Evolutionary conservation across 2,888 invertebrate species (phyloP).

Genomic region (Sminthurides aquaticus): DNA sequence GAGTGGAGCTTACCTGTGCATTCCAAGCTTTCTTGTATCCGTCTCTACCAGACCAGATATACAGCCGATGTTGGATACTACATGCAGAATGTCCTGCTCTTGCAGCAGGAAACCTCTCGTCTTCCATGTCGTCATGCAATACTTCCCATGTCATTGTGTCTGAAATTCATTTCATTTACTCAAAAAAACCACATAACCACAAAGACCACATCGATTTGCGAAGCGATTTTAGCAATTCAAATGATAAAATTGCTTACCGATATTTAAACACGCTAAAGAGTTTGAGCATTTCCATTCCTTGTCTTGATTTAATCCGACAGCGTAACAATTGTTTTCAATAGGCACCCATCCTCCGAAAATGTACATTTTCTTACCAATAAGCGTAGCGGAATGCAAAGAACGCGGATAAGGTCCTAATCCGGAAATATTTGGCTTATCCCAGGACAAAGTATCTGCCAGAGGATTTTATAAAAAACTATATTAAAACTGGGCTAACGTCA

Average conservation of each 20-base stretch:
- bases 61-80: constrained; percentile 88
- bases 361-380: constrained; percentile 92
- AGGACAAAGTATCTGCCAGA: constrained; percentile 68
- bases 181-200: not conserved
- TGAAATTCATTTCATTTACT: constrained; percentile 45
- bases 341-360: constrained; percentile 99
- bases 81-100: constrained; percentile 97
- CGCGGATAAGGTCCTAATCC: constrained; percentile 86
- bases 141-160: constrained; percentile 92
- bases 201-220: not conserved
- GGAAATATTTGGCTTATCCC: constrained; percentile 79
- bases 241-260: constrained; percentile 53
- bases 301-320: constrained; percentile 83
- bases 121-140: constrained; percentile 70
- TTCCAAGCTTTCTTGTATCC: constrained; percentile 99
- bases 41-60: constrained; percentile 97
- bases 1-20: constrained; percentile 67
- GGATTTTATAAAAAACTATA: not conserved
- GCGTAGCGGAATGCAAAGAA: constrained; percentile 90
- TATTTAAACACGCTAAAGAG: constrained; percentile 84
- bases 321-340: constrained; percentile 78
- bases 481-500: no score
- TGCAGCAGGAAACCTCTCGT: constrained; percentile 85
- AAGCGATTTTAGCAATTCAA: not conserved
- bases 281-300: constrained; percentile 99